Base-by-base conservation (phyloP, 2,888 invertebrate genomes). In the Papilio elwesi region DNA sequence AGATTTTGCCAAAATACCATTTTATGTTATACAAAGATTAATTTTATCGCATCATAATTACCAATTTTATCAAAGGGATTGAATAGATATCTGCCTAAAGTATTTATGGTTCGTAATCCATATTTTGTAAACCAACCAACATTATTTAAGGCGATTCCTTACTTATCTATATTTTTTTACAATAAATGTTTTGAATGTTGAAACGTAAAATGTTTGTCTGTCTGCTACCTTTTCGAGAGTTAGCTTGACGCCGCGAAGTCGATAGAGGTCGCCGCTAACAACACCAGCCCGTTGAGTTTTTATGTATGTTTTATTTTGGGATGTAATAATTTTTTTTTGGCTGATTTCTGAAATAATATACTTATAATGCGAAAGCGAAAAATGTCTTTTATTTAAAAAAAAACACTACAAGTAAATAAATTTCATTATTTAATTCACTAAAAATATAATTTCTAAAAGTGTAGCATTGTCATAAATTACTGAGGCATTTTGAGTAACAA, bases 281-380 rank as follows among this genome's bases (percentile, higher is more conserved):
- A 88, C 86, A 84, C 81, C 87, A 85, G 84, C 84, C 85, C 84
- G 80, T 89, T 90, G 90, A 90, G 90, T 91, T 91, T 89, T 88
- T 91, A 91, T 85, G 83, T 85, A 87, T 85, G 87, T 86, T 90
- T 90, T 89, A 90, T 90, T n/a, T 91, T 90, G 90, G 91, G 88
- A 71, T 71, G 88, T 83, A 86, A 85, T 89, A 88, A 87, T 59
- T 43, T 26, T 57, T n/a, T 91, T 92, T 92, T 91, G 92, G 90
- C 91, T 90, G 91, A 92, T 92, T 92, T 91, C 85, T 82, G 85
- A 86, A 90, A 88, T 89, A 90, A 69, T 90, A 90, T 90, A 90
- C 89, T 90, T 90, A 89, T 88, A 89, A 88, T 85, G 88, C 87
- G 89, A 87, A 85, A 87, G 85, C 86, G 82, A 86, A 80, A 78